Evolutionary conservation across 64 coral and sea anemone species (phyloP).

Genomic region (Stylophora pistillata): DNA sequence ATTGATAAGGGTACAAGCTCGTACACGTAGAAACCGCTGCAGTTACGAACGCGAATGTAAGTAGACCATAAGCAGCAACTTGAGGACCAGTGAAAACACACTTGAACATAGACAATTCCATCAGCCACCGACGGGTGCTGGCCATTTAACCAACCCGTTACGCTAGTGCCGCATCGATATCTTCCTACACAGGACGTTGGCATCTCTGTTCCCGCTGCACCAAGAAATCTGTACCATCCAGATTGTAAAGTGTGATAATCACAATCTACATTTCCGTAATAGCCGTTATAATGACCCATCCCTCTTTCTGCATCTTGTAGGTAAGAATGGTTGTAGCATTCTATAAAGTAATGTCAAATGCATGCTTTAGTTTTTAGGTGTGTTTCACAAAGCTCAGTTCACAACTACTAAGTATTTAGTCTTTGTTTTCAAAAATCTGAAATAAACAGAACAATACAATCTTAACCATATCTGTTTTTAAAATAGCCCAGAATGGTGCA

Average conservation of each 20-base stretch:
- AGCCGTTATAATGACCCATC: conserved; percentile 1
- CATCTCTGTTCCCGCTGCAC: conserved; percentile 43
- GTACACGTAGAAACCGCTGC: conserved; percentile 40
- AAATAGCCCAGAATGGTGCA: no score
- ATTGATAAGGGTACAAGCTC: not conserved
- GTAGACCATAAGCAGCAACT: not conserved
- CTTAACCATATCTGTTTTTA: no score
- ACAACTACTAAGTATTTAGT: no score
- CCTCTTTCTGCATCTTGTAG: not conserved
- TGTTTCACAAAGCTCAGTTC: no score
- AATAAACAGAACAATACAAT: no score
- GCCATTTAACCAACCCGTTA: conserved; percentile 29
- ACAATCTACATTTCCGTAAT: not conserved
- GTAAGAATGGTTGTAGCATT: not conserved
- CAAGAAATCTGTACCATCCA: conserved; percentile 53
- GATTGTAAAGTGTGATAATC: not conserved
- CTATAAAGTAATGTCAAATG: not conserved
- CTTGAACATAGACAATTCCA: not conserved
- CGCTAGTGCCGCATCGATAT: not conserved
- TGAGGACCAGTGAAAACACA: conserved; percentile 1
- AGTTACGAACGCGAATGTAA: conserved; percentile 7
- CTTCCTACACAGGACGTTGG: conserved; percentile 8
- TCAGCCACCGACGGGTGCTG: conserved; percentile 9
- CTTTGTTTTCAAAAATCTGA: no score
- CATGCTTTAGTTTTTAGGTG: no score